Conservation (phyloP, 2,888 invertebrate species). For the Dexiosoma caninum region DNA sequence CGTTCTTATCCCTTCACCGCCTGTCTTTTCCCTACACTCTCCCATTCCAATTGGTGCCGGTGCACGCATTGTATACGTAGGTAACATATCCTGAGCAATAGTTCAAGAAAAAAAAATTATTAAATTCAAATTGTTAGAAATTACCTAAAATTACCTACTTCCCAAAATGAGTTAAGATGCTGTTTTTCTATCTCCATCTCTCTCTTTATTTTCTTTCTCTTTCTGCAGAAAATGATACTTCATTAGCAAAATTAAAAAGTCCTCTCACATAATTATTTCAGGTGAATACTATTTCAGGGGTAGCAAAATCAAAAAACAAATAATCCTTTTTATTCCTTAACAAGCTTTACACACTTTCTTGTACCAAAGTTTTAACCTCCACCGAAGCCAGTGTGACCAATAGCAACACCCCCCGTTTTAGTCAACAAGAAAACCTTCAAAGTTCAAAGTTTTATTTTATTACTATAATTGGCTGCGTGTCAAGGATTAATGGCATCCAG, state of each 20-base stretch:
- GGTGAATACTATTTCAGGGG: background rate
- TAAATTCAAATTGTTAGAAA: too few relatives aligned
- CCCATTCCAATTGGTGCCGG: too few relatives aligned
- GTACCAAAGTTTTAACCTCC: background rate
- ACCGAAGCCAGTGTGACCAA: background rate
- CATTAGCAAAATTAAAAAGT: background rate
- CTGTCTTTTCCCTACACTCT: too few relatives aligned
- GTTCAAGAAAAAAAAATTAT: too few relatives aligned
- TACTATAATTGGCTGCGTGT: conserved; percentile 66
- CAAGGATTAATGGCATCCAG: conserved; percentile 51
- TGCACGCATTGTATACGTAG: too few relatives aligned
- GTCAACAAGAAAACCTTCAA: background rate
- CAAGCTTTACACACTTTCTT: conserved; percentile 34
- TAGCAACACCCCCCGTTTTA: background rate
- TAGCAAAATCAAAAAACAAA: background rate
- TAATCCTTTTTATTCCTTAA: conserved; percentile 43
- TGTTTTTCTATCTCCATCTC: too few relatives aligned
- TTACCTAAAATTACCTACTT: too few relatives aligned
- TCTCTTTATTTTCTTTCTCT: too few relatives aligned
- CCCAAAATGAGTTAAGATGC: too few relatives aligned
- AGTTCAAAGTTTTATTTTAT: conserved; percentile 21
- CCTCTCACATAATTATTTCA: background rate
- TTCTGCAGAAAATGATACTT: too few relatives aligned
- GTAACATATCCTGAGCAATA: too few relatives aligned
- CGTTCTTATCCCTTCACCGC: too few relatives aligned